Percentiles rank a stretch among this genome's conserved stretches.
These are phyloP conservation scores for Elephantulus edwardii DNA, from an alignment of 2,113 vertebrate genomes.

Conservation along the genomic window DNA sequence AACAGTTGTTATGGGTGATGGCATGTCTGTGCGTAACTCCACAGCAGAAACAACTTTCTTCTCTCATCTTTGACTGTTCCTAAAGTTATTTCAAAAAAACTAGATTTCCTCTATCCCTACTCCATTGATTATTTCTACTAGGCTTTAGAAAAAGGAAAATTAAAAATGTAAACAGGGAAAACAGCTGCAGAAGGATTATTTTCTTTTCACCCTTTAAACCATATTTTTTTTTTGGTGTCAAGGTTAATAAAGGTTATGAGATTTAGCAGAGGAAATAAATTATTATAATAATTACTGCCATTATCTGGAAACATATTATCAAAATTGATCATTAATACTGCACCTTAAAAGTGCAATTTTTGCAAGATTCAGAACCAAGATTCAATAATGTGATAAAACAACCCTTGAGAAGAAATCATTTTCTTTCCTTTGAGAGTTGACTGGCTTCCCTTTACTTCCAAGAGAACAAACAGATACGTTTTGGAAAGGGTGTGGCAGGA, in stretches of 20 bases:
- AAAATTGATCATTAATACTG: not conserved
- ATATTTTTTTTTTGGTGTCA: not conserved
- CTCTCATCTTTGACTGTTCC: not conserved
- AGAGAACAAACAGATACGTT: too few relatives aligned
- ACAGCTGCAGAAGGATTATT: not conserved
- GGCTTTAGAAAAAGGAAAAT: not conserved
- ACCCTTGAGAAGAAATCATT: not conserved
- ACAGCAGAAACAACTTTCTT: conserved; percentile 37
- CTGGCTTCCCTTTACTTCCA: not conserved
- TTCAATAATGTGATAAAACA: not conserved
- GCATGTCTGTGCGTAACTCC: not conserved
- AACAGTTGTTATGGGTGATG: conserved; percentile 76
- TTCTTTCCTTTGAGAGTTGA: not conserved
- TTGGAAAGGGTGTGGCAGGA: too few relatives aligned
- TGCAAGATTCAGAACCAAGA: not conserved
- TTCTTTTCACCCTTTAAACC: not conserved
- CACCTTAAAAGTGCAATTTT: not conserved
- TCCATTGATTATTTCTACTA: not conserved
- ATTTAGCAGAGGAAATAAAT: not conserved
- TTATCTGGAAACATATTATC: not conserved
- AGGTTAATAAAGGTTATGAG: not conserved
- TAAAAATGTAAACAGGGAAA: not conserved
- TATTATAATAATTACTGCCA: too few relatives aligned
- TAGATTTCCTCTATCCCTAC: not conserved
- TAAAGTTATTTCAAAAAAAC: not conserved